A percentile compares a stretch with the other conserved stretches of the same genome.
These are phyloP conservation scores for Leptoteleia sp. DNA, from an alignment of 1,140 invertebrate genomes.

Conservation along the genomic window DNA sequence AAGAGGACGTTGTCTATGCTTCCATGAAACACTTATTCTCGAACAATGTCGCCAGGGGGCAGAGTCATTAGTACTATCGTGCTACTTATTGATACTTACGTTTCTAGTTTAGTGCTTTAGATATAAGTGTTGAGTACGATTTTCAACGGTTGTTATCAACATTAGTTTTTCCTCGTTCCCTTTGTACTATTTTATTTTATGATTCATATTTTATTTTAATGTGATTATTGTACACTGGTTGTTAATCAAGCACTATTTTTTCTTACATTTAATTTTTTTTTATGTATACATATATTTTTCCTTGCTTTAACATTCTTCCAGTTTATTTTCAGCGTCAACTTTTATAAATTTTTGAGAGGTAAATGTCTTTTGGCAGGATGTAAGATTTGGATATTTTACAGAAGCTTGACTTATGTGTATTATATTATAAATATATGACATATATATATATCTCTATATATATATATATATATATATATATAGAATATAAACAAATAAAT, in stretches of 20 bases:
- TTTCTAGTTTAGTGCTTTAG: conserved; percentile 59
- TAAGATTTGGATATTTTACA: conserved; percentile 60
- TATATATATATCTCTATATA: conserved; percentile 43
- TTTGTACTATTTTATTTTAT: conserved; percentile 4
- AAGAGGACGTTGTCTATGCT: conserved; percentile 56
- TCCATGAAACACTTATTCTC: conserved; percentile 59
- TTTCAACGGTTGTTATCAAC: conserved; percentile 48
- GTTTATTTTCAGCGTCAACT: conserved; percentile 28
- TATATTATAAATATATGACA: conserved; percentile 27
- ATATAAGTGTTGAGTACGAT: conserved; percentile 56
- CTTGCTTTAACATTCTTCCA: conserved; percentile 11
- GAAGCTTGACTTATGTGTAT: conserved; percentile 66
- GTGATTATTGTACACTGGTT: conserved; percentile 29
- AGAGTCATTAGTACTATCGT: conserved; percentile 63
- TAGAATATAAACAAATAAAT: conserved; percentile 2
- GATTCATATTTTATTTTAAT: conserved; percentile 5
- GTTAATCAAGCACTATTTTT: conserved; percentile 16
- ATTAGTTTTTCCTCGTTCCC: conserved; percentile 16
- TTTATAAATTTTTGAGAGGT: conserved; percentile 12
- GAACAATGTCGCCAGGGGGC: conserved; percentile 34
- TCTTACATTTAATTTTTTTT: no score
- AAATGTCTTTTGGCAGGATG: conserved; percentile 42
- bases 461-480: conserved; percentile 31
- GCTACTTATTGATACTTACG: conserved; percentile 65
- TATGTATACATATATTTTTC: no score